These are phyloP conservation scores for Tipula unca DNA, from an alignment of 2,888 invertebrate genomes.

Conservation along the genomic window DNA sequence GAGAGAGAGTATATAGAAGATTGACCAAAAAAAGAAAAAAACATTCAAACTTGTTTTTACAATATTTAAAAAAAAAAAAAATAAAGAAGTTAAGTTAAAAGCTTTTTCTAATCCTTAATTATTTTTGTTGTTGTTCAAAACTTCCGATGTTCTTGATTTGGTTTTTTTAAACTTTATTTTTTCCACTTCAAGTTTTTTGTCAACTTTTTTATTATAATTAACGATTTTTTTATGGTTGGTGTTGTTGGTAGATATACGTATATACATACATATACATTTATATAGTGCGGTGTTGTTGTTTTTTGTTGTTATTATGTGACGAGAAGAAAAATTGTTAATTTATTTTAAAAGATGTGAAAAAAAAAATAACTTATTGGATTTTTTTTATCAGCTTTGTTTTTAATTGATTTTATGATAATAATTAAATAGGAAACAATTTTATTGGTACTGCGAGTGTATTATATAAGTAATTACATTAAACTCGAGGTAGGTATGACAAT, in stretches of 20 bases:
- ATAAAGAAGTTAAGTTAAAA: neutral
- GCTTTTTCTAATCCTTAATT: conserved; percentile 8
- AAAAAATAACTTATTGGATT: neutral
- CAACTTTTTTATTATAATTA: conserved; percentile 14
- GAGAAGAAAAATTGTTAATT: neutral
- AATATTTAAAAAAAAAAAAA: neutral
- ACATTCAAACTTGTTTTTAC: neutral
- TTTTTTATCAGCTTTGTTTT: neutral
- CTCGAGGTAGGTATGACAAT: neutral
- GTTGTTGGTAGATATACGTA: too few relatives aligned
- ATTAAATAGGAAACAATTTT: neutral
- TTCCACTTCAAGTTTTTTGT: conserved; percentile 9
- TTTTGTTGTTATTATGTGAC: neutral
- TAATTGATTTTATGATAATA: conserved; percentile 1
- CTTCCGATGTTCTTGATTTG: conserved; percentile 8
- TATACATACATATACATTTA: too few relatives aligned
- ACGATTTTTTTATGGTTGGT: neutral
- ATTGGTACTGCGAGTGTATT: neutral
- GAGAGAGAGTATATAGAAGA: neutral
- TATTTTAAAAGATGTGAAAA: neutral
- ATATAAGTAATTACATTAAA: neutral
- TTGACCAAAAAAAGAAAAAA: neutral
- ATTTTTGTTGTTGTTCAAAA: neutral
- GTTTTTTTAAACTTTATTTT: neutral
- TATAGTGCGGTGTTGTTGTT: neutral